Evolutionary conservation across 2,888 invertebrate genomes (phyloP).

Genomic region (Stenoptilia bipunctidactyla): DNA sequence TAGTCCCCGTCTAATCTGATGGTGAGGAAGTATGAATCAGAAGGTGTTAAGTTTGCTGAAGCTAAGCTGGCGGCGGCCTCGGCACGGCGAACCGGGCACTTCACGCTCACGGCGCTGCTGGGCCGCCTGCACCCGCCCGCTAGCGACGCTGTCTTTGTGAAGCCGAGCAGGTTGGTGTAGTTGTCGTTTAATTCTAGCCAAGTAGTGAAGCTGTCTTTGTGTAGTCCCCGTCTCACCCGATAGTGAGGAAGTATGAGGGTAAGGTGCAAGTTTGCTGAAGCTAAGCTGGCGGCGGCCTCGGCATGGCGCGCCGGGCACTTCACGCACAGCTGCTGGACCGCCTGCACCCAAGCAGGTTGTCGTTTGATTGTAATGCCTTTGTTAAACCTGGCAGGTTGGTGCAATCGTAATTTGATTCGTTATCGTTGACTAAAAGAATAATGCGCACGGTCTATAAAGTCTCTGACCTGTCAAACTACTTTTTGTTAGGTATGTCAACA

Average conservation of each 20-base stretch:
- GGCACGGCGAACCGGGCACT: slow-evolving; percentile 67
- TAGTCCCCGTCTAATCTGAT: too few relatives aligned
- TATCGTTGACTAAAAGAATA: too few relatives aligned
- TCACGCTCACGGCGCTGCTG: slow-evolving; percentile 78
- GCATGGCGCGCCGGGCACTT: slow-evolving; percentile 68
- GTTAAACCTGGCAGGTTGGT: slow-evolving; percentile 74
- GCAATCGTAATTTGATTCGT: neutral
- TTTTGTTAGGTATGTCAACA: too few relatives aligned
- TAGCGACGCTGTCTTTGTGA: slow-evolving; percentile 77
- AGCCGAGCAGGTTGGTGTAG: slow-evolving; percentile 70
- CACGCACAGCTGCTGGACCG: slow-evolving; percentile 80
- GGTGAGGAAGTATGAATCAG: too few relatives aligned
- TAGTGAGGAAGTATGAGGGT: too few relatives aligned
- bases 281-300: slow-evolving; percentile 38
- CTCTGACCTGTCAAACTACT: too few relatives aligned
- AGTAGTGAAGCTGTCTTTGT: too few relatives aligned
- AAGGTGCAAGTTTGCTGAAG: too few relatives aligned
- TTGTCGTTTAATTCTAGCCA: too few relatives aligned
- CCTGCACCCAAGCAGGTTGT: slow-evolving; percentile 78
- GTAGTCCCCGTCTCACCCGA: too few relatives aligned
- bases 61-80: slow-evolving; percentile 42
- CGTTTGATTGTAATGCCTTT: slow-evolving; percentile 75
- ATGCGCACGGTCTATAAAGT: too few relatives aligned
- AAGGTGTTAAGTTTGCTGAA: too few relatives aligned
- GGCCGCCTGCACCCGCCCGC: slow-evolving; percentile 78